Evolutionary conservation across 2,113 vertebrate species (phyloP).

Genomic region (Ochotona curzoniae): DNA sequence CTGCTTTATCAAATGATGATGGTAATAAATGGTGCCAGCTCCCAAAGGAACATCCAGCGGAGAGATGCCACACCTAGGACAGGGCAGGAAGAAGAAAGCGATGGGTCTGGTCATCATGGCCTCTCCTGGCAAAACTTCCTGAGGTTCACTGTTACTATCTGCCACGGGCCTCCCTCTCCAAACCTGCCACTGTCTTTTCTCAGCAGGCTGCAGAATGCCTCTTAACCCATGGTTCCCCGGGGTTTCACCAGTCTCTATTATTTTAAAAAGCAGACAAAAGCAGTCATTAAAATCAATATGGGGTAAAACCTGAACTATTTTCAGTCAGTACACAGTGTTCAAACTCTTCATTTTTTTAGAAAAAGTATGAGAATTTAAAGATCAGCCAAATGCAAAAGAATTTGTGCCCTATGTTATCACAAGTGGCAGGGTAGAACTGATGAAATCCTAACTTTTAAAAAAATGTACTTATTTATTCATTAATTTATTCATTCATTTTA

Average conservation of each 20-base stretch:
- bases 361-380: conserved; percentile 35
- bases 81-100: background rate
- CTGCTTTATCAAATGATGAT: conserved; percentile 38
- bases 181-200: conserved; percentile 13
- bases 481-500: too few relatives aligned
- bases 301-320: conserved; percentile 38
- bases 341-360: conserved; percentile 10
- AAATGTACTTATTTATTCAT: too few relatives aligned
- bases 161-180: too few relatives aligned
- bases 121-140: background rate
- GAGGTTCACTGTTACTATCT: background rate
- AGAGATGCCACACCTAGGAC: background rate
- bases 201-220: conserved; percentile 29
- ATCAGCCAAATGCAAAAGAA: conserved; percentile 38
- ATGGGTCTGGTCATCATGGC: background rate
- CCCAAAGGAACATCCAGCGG: background rate
- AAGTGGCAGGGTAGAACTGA: background rate
- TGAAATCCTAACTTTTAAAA: background rate
- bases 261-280: conserved; percentile 45
- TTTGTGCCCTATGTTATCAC: background rate
- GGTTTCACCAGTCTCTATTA: conserved; percentile 16
- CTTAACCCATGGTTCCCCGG: conserved; percentile 36
- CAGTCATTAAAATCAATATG: conserved; percentile 63
- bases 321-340: conserved; percentile 18
- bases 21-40: conserved; percentile 11